These are phyloP conservation scores for Aplochiton taeniatus DNA, from an alignment of 2,797 vertebrate genomes.

Conservation along the genomic window DNA sequence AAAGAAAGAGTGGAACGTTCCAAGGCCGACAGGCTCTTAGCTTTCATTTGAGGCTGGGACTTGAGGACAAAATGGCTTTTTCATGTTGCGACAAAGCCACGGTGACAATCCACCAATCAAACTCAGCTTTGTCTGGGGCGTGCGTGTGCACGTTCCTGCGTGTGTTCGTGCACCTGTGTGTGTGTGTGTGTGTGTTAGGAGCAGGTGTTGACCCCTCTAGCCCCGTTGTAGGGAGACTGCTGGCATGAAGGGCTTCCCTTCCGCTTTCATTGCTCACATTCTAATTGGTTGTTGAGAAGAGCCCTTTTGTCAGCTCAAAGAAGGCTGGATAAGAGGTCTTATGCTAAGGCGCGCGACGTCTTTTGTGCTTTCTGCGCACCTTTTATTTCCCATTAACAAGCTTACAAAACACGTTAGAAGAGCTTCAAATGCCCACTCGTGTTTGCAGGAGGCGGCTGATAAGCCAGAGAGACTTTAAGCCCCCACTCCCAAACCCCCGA, in stretches of 20 bases:
- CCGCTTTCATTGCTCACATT: constrained; percentile 62
- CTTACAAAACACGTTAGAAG: constrained; percentile 39
- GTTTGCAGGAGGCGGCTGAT: constrained; percentile 61
- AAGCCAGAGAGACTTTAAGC: constrained; percentile 50
- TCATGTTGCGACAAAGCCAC: constrained; percentile 18
- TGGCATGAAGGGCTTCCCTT: constrained; percentile 46
- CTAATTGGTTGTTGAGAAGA: constrained; percentile 73
- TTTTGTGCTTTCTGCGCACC: constrained; percentile 68
- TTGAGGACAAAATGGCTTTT: constrained; percentile 24
- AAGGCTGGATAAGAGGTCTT: constrained; percentile 61
- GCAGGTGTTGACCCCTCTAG: constrained; percentile 42
- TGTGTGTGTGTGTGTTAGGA: not conserved
- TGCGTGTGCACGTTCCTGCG: not conserved
- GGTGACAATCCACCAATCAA: constrained; percentile 47
- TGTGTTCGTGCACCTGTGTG: not conserved
- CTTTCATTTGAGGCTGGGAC: constrained; percentile 38
- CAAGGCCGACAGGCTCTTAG: constrained; percentile 20
- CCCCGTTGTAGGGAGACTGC: constrained; percentile 12
- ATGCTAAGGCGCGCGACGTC: constrained; percentile 37
- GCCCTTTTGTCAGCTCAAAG: constrained; percentile 65
- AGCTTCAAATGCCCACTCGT: constrained; percentile 41
- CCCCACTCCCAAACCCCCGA: constrained; percentile 22
- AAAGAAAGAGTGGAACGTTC: not conserved
- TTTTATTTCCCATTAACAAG: constrained; percentile 73
- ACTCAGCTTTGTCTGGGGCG: constrained; percentile 10